Base-by-base conservation (phyloP, 1,140 invertebrate genomes). In the Micrasema longulum region DNA sequence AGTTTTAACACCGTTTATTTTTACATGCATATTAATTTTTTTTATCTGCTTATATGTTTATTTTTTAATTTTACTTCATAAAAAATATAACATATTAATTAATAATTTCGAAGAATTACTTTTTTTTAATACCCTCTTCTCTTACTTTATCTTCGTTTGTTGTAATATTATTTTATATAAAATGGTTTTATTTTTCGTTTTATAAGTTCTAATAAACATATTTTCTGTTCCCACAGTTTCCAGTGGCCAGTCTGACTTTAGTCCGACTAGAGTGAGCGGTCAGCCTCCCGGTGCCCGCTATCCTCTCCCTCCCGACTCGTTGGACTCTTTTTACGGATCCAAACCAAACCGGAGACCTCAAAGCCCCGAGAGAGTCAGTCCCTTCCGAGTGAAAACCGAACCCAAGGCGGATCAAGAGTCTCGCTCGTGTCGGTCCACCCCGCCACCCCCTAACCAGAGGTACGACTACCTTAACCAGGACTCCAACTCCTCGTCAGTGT, bases 401-500 rank as follows among this genome's bases (percentile, higher is more conserved):
- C 81, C 83, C 47, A 92, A 91, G 82, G 86, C 88, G 76, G 78
- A 76, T 20, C 67, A 68, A 14, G 74, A 76, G 38, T 36, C 52
- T 14, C 26, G 68, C 60, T 82, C 85, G 23, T 85, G 86, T 73
- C 78, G 83, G 4, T 79, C 82, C 11, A 82, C 80, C 70, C 85
- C 87, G 11, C 85, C 87, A 0, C 76, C 84, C 7, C 79, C 80
- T 0, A 79, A 86, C 6, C 79, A 86, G 23, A 83, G 84, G 26
- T 89, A 90, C 72, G 84, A 88, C 0, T 91, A 91, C 74, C 78
- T 89, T 60, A 89, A 88, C 75, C 89, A 90, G 78, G 90, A 91
- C 75, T 90, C 89, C 0, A 92, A 92, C 80, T 93, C 91, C 7
- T 90, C 89, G 3, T 90, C 89, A 20, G 85, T 90, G 80, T 91